Evolutionary conservation across 2,797 vertebrate species (phyloP).

Genomic region (Sciaenops ocellatus): DNA sequence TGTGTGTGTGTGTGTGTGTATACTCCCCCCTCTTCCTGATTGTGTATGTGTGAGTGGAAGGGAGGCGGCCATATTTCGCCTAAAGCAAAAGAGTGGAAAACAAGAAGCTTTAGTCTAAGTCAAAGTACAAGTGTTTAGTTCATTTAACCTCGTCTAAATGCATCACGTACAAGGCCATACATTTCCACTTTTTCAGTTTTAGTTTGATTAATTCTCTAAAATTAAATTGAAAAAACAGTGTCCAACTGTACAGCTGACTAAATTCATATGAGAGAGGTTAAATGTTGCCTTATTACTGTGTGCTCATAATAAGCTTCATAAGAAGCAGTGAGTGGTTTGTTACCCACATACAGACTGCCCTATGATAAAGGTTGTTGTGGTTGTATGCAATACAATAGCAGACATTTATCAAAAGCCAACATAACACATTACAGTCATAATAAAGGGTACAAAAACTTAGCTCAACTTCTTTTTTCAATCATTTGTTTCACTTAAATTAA

Average conservation of each 20-base stretch:
- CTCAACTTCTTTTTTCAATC: too few species aligned
- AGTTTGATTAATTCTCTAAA: neutral
- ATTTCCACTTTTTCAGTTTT: constrained; percentile 6
- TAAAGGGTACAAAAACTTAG: too few species aligned
- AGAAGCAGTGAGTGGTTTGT: neutral
- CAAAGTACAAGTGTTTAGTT: too few species aligned
- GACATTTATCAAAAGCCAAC: too few species aligned
- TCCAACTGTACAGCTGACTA: neutral
- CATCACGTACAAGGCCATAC: neutral
- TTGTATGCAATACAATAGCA: too few species aligned
- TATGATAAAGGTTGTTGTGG: too few species aligned
- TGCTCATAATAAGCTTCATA: neutral
- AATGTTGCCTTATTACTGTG: neutral
- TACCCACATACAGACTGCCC: neutral
- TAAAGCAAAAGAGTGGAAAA: constrained; percentile 22
- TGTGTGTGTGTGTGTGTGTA: neutral
- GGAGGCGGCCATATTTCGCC: constrained; percentile 14
- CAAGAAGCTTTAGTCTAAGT: constrained; percentile 1
- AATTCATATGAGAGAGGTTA: neutral
- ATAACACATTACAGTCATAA: too few species aligned
- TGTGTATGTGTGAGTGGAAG: constrained; percentile 20
- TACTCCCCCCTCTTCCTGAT: neutral
- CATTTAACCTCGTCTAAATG: neutral
- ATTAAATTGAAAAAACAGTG: neutral
- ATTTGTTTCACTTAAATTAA: too few species aligned